These are phyloP conservation scores for Fragum sueziense DNA, from an alignment of 2,888 invertebrate genomes.

Conservation along the genomic window DNA sequence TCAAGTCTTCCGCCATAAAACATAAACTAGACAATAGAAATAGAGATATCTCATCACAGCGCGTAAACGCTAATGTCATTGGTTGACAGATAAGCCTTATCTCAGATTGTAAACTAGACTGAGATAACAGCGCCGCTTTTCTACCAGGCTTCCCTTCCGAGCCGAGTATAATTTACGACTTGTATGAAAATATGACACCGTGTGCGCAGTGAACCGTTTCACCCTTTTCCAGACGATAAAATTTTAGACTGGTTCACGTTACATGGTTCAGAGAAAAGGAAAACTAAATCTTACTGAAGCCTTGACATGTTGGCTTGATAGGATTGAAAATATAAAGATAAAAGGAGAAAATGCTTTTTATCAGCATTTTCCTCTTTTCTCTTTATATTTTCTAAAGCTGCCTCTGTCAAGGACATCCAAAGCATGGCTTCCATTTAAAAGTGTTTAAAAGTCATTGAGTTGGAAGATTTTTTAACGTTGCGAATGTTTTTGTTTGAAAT, in stretches of 20 bases:
- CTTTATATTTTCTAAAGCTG: not conserved
- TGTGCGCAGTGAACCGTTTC: not conserved
- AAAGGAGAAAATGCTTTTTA: not conserved
- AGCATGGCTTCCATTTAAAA: no score
- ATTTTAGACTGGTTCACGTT: no score
- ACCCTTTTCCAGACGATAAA: no score
- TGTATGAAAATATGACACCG: constrained; percentile 3
- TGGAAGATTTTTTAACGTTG: no score
- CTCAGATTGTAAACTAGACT: constrained; percentile 19
- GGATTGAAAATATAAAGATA: not conserved
- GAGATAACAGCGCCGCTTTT: constrained; percentile 2
- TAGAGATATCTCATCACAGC: constrained; percentile 12
- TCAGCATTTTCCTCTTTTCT: not conserved
- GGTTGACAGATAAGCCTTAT: constrained; percentile 18
- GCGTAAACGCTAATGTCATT: constrained; percentile 11
- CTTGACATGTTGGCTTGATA: no score
- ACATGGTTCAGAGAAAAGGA: no score
- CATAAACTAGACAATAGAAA: constrained; percentile 14
- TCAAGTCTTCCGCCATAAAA: constrained; percentile 9
- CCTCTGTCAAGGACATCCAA: no score
- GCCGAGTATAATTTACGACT: not conserved
- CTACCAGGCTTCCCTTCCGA: not conserved
- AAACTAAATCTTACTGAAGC: no score
- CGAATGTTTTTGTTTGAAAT: not conserved
- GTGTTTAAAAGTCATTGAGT: not conserved